Conservation (phyloP, 2,113 vertebrate genomes). For the Dendropsophus ebraccatus region DNA sequence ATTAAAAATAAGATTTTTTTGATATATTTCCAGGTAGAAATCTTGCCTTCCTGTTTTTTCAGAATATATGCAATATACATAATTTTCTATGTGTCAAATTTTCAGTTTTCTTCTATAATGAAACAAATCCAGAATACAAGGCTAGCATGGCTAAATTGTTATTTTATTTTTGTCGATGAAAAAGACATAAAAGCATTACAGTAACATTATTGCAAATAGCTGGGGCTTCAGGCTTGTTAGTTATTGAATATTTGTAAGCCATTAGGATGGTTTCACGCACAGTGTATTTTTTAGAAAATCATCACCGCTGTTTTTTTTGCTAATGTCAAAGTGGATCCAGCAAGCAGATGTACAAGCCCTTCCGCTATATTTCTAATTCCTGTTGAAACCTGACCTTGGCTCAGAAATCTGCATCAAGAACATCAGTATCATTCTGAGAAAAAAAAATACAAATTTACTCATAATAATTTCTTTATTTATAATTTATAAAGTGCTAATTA, state of each 20-base stretch:
- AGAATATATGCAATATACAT: not conserved
- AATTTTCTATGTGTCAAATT: not conserved
- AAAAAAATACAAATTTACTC: no score
- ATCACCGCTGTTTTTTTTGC: no score
- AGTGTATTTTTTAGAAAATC: no score
- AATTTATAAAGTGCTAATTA: no score
- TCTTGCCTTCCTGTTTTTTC: not conserved
- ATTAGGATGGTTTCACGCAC: not conserved
- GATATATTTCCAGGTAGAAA: not conserved
- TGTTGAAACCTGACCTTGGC: no score
- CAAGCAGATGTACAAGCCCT: no score
- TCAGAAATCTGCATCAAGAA: no score
- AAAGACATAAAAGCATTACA: not conserved
- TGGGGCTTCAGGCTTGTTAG: not conserved
- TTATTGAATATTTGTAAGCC: not conserved
- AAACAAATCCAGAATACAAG: not conserved
- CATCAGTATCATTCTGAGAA: no score
- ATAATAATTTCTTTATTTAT: no score
- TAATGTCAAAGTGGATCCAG: no score
- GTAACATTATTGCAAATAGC: not conserved
- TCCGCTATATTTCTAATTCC: no score
- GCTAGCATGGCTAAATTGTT: not conserved
- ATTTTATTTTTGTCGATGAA: not conserved
- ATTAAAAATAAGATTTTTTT: slow-evolving; percentile 5
- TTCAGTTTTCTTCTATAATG: not conserved